Evolutionary conservation across 2,888 invertebrate genomes (phyloP).

Genomic region (Drosophila robusta): DNA sequence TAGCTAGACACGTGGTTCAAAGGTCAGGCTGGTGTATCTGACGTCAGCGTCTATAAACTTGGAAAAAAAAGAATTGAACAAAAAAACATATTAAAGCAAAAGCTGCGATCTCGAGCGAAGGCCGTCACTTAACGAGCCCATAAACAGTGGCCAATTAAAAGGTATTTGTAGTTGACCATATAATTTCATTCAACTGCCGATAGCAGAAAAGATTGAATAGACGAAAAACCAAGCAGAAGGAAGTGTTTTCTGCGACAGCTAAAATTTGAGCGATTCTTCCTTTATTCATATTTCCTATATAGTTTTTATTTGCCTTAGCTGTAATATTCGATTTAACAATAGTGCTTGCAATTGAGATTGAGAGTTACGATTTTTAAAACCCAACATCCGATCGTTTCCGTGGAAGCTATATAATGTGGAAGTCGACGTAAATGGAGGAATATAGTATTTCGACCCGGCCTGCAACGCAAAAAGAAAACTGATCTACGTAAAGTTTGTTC

Average conservation of each 20-base stretch:
- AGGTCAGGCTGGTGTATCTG: constrained; percentile 35
- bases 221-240: not conserved
- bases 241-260: not conserved
- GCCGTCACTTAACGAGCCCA: constrained; percentile 33
- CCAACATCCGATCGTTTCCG: too few species aligned
- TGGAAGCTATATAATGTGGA: too few species aligned
- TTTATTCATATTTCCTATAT: not conserved
- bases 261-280: not conserved
- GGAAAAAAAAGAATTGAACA: not conserved
- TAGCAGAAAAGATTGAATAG: too few species aligned
- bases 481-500: too few species aligned
- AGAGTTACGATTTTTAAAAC: too few species aligned
- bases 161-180: constrained; percentile 64
- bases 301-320: not conserved
- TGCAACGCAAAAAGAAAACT: too few species aligned
- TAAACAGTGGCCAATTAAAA: constrained; percentile 50
- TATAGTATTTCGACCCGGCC: too few species aligned
- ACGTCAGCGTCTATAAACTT: constrained; percentile 33
- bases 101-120: constrained; percentile 20
- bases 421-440: too few species aligned
- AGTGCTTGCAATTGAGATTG: too few species aligned
- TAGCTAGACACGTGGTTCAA: constrained; percentile 16
- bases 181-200: too few species aligned
- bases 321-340: too few species aligned
- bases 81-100: not conserved